Base-by-base conservation (phyloP, 2,113 vertebrate species). In the Mesocricetus auratus region DNA sequence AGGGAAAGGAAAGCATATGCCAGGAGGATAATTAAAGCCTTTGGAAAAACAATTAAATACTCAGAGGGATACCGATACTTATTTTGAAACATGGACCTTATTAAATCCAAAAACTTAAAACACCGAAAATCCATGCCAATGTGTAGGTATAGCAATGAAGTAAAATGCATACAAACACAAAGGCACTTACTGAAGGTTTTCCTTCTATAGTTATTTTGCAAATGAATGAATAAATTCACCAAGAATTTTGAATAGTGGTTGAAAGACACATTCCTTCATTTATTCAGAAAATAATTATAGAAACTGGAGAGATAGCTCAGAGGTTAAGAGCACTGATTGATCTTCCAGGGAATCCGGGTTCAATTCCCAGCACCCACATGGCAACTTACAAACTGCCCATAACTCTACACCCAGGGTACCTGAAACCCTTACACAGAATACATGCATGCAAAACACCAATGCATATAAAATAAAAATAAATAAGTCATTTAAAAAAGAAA, bases 31-130 rank as follows among this genome's bases (percentile, higher is more conserved):
- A 95, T 95, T 95, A 88, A 96, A 94, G 86, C 19, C 81, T 94
- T 96, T 91, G 94, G 60, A 97, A 94, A 95, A 96, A 89, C 33
- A 81, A 93, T 97, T 73, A 91, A 92, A 71, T 88, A 0, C 58
- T 91, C 91, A 5, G 31, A 96, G 68, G 89, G 66, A 89, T 91
- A 97, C 89, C 45, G 90, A 71, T 21, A 88, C 71, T 97, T 62
- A n/a, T 90, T 95, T 93, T 97, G 73, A 94, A 92, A 58, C 19
- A 50, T 39, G 29, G 58, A 47, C 87, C 75, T 39, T 87, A 71
- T 60, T 56, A 94, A 89, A 77, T 81, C 75, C 45, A 86, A 75
- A 93, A 90, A 60, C 73, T 53, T 94, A 73, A 92, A 94, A 90
- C 81, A 86, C 92, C 36, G 53, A 96, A 93, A 96, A 93, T 86